Conservation (phyloP, 1,140 invertebrate genomes). For the Musca domestica region DNA sequence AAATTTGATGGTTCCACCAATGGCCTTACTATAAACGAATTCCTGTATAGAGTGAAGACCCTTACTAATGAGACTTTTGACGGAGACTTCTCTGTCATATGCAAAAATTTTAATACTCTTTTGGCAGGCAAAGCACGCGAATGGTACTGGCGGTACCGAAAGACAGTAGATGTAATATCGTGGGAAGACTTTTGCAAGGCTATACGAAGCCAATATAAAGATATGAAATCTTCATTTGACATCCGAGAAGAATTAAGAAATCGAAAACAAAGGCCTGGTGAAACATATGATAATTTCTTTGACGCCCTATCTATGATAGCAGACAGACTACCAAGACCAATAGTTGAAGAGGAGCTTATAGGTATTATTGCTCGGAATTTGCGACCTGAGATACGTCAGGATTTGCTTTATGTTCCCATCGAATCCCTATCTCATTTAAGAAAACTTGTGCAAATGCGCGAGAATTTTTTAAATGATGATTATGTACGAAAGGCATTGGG, state of each 20-base stretch:
- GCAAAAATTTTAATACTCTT: conserved; percentile 13
- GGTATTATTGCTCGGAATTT: not conserved
- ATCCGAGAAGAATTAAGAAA: not conserved
- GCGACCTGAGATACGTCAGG: not conserved
- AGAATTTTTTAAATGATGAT: too few relatives aligned
- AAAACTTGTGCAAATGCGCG: too few relatives aligned
- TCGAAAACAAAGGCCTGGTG: not conserved
- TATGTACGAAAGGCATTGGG: too few relatives aligned
- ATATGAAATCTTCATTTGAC: not conserved
- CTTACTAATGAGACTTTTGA: not conserved
- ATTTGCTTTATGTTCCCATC: conserved; percentile 10
- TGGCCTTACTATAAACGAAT: not conserved
- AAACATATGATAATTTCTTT: not conserved
- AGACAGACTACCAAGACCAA: not conserved
- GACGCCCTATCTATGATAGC: not conserved
- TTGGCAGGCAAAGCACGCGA: not conserved
- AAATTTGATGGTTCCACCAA: not conserved
- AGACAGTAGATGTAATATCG: not conserved
- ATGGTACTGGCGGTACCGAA: conserved; percentile 16
- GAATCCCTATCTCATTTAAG: conserved; percentile 1
- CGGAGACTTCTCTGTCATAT: conserved; percentile 3
- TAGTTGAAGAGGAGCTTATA: conserved; percentile 1
- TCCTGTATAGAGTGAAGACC: too few relatives aligned
- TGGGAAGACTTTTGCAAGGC: not conserved
- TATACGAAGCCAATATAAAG: too few relatives aligned